A percentile compares a stretch with the other conserved stretches of the same genome.
These are phyloP conservation scores for Zoanthus solanderi DNA, from an alignment of 92 coral and sea anemone genomes.

Conservation along the genomic window DNA sequence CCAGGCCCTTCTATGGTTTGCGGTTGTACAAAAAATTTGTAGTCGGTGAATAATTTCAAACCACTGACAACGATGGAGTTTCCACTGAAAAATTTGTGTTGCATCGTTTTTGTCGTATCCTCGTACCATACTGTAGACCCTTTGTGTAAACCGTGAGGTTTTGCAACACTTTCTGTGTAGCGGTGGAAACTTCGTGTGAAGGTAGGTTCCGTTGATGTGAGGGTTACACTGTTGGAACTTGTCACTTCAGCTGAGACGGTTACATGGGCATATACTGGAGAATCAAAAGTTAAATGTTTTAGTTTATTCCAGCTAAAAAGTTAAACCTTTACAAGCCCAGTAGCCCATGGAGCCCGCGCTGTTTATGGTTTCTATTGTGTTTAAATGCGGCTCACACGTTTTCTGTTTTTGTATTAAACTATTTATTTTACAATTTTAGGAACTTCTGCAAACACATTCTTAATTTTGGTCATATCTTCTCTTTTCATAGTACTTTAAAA, in stretches of 20 bases:
- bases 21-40: not conserved
- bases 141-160: not conserved
- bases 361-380: not conserved
- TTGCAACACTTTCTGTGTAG: not conserved
- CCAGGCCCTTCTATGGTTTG: conserved; percentile 37
- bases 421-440: too few relatives aligned
- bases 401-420: too few relatives aligned
- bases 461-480: too few relatives aligned
- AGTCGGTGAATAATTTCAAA: conserved; percentile 2
- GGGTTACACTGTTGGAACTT: not conserved
- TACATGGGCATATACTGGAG: not conserved
- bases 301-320: not conserved
- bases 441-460: too few relatives aligned
- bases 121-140: conserved; percentile 3
- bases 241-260: not conserved
- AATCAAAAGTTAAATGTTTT: not conserved
- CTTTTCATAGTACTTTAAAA: too few relatives aligned
- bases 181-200: not conserved
- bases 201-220: not conserved
- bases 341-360: not conserved
- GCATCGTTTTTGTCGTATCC: not conserved
- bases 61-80: not conserved
- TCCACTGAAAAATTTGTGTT: not conserved
- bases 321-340: too few relatives aligned
- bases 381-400: too few relatives aligned